A percentile compares a stretch with the other conserved stretches of the same genome.
Conservation (phyloP, 2,797 vertebrate species). For the Pterois miles region DNA sequence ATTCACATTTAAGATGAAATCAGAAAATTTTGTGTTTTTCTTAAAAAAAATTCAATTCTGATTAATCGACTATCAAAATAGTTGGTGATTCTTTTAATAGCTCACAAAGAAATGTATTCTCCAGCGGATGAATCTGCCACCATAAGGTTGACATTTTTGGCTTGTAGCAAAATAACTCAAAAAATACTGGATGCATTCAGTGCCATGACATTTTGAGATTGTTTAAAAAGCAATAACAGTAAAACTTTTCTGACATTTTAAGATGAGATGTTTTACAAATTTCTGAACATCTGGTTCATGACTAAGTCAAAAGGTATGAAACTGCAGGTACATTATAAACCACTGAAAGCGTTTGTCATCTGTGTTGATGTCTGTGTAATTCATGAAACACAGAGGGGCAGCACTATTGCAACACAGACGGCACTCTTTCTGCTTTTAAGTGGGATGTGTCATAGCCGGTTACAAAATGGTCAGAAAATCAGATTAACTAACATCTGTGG, state of each 20-base stretch:
- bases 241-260: neutral
- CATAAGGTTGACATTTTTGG: neutral
- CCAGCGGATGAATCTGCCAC: neutral
- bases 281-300: conserved; percentile 11
- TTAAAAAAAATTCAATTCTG: too few species aligned
- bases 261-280: neutral
- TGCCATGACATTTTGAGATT: neutral
- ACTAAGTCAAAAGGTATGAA: conserved; percentile 19
- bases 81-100: too few species aligned
- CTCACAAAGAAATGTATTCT: too few species aligned
- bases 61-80: too few species aligned
- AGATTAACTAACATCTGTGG: conserved; percentile 27
- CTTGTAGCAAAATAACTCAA: neutral
- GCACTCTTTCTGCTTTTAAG: conserved; percentile 10
- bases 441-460: neutral
- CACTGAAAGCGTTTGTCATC: conserved; percentile 3
- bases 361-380: conserved; percentile 4
- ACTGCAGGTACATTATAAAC: neutral
- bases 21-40: too few species aligned
- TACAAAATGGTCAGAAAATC: conserved; percentile 3
- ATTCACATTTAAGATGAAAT: too few species aligned
- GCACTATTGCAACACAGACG: neutral
- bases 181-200: neutral
- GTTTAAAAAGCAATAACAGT: neutral
- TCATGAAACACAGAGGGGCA: neutral